Base-by-base conservation (phyloP, 2,888 invertebrate species). In the Lacanobia oleracea region DNA sequence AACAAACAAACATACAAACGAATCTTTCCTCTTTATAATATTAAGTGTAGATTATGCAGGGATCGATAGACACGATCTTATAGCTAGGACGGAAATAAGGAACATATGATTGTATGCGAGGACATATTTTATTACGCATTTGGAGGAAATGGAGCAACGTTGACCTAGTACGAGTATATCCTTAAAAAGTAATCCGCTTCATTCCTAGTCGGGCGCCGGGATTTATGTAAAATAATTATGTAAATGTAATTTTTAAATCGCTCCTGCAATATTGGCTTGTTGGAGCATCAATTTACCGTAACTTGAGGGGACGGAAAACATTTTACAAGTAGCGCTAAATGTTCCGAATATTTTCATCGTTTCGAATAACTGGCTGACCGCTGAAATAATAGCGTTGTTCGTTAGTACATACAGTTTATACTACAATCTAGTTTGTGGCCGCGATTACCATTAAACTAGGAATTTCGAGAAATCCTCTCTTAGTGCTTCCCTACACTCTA, bases 191-290 rank as follows among this genome's bases (percentile, higher is more conserved):
- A 33, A 43, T n/a, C 18, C n/a, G 21, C 23, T 18, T n/a, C 23
- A 9, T 59, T 59, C n/a, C 12, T 21, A 48, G 21, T 33, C 27
- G 48, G 21, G 45, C 6, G 45, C 6, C n/a, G 27, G 12, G 37
- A 53, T 70, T 78, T 77, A 57, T 45, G 56, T 57, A 10, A 68
- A 77, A 68, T 77, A 33, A 67, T 72, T 67, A 77, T 43, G 23
- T 45, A 62, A 76, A 77, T 70, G 21, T 51, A 27, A 59, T 70
- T 51, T 69, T 77, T 27, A 27, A 59, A 53, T 8, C 48, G 21
- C 77, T 45, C 37, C 37, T 27, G 50, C 3, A 27, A 51, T 77
- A 73, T 77, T 57, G 48, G 48, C 23, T 50, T 37, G 33, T 57
- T 3, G 43, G 12, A 18, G n/a, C 16, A 33, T 56, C 27, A 43